Base-by-base conservation (phyloP, 2,797 vertebrate species). In the Eutrigla gurnardus region DNA sequence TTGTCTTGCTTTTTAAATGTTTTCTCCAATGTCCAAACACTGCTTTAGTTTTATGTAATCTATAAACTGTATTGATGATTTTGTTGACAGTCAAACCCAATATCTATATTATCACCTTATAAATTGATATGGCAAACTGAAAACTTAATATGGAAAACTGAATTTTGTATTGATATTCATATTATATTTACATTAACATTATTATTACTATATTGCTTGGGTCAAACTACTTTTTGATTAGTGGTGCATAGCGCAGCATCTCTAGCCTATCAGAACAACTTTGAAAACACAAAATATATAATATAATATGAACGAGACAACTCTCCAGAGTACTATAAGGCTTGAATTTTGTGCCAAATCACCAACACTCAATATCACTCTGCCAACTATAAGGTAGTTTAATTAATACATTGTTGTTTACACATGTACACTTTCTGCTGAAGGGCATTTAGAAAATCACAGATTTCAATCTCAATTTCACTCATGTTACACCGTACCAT, bases 321-420 rank as follows among this genome's bases (percentile, higher is more conserved):
- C 35, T 66, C 6, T 33, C 7, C 15, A 49, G n/a, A 18, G 18
- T 0, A 37, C 6, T 10, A 33, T 59, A 60, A 49, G 33, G 33
- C 35, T 35, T 42, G 17, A 35, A 3, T 45, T 72, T 46, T 35
- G 25, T 42, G 13, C 53, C 46, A 77, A 69, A 81, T 62, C 14
- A 60, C 25, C 47, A 63, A 35, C 46, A 66, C 36, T 35, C 35
- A 45, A 4, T 52, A 5, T 53, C 43, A 45, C 45, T 36, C 55
- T 52, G 36, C 50, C 46, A 71, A 2, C 7, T 49, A 45, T 40
- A 36, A 32, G 39, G 36, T 45, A 45, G 52, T 68, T 52, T 74
- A 18, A 67, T 75, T 68, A 61, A 80, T 75, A 49, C 17, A 36
- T 65, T 65, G 39, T 59, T 25, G 18, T 71, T 69, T 78, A 57